Conservation (phyloP, 2,797 vertebrate species). For the Yasuhikotakia modesta region DNA sequence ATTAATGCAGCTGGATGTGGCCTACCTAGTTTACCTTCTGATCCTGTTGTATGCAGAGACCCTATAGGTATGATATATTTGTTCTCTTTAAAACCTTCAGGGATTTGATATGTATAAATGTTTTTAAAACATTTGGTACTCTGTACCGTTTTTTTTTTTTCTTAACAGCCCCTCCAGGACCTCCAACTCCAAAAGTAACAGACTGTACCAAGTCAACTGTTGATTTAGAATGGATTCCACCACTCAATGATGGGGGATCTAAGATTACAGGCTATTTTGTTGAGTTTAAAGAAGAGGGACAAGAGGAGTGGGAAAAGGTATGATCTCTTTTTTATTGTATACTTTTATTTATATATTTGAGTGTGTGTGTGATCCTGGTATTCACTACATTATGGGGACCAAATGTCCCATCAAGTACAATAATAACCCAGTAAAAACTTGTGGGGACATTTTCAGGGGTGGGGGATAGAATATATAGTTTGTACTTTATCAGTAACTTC, state of each 20-base stretch:
- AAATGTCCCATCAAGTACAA: too few relatives aligned
- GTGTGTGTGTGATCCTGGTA: too few relatives aligned
- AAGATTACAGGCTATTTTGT: slow-evolving; percentile 94
- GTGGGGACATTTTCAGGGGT: too few relatives aligned
- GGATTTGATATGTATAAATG: too few relatives aligned
- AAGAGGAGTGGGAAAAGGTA: slow-evolving; percentile 94
- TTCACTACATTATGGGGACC: too few relatives aligned
- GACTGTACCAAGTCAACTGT: slow-evolving; percentile 97
- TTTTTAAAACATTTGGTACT: not conserved
- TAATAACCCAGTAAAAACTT: too few relatives aligned
- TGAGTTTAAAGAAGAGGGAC: slow-evolving; percentile 89
- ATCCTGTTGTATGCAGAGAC: slow-evolving; percentile 89
- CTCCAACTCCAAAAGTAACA: slow-evolving; percentile 91
- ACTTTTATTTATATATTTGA: too few relatives aligned
- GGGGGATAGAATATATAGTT: too few relatives aligned
- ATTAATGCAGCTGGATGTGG: slow-evolving; percentile 93
- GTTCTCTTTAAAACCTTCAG: not conserved
- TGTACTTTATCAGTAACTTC: too few relatives aligned
- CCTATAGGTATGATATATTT: slow-evolving; percentile 83
- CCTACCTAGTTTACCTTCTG: slow-evolving; percentile 90
- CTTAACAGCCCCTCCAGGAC: slow-evolving; percentile 88
- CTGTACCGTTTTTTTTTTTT: not conserved
- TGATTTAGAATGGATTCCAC: slow-evolving; percentile 94
- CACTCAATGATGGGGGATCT: slow-evolving; percentile 90
- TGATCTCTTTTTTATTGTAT: too few relatives aligned